Base-by-base conservation (phyloP, 2,888 invertebrate species). In the Ischnus inquisitorius region DNA sequence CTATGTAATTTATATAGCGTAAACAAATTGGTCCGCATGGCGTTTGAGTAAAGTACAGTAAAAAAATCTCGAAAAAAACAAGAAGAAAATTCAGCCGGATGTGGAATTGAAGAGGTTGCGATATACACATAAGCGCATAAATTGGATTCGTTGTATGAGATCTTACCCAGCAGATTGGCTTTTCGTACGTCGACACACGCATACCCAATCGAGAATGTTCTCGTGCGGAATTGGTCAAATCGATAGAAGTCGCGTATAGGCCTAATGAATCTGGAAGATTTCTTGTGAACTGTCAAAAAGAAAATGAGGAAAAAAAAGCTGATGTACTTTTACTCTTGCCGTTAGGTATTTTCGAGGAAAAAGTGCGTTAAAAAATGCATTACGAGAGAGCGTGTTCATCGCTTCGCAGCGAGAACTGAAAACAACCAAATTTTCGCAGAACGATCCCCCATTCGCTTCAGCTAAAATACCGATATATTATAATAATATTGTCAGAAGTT, bases 401-500 rank as follows among this genome's bases (percentile, higher is more conserved):
- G 78, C 69, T 79, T 34, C 62, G 16, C 67, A 51, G 62, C 43
- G 76, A 67, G 76, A 83, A 79, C 75, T 79, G 78, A 78, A 62
- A 62, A 79, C 67, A 3, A n/a, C 28, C 34, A 19, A 71, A 75
- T 68, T 80, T 81, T 75, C 69, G 62, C 77, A 80, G 43, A 68
- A 72, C 46, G 46, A 12, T 12, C 46, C 68, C 80, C 74, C 77
- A 77, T 80, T 77, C 72, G 79, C 80, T 80, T 81, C 77, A 78
- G 84, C 84, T 74, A 60, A 76, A 67, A 69, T 81, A 83, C 54
- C 51, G 41, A 72, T 39, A 77, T 67, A 77, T 43, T 51, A 84
- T 75, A 77, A 80, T 39, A 77, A 76, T 81, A 85, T 86, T 79
- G 72, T 82, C 81, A 84, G 68, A 69, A 84, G 87, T 88, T 89